These are phyloP conservation scores for roundworm (Caenorhabditis elegans) DNA, from an alignment of 1,140 invertebrate species.

Conservation along the genomic window DNA sequence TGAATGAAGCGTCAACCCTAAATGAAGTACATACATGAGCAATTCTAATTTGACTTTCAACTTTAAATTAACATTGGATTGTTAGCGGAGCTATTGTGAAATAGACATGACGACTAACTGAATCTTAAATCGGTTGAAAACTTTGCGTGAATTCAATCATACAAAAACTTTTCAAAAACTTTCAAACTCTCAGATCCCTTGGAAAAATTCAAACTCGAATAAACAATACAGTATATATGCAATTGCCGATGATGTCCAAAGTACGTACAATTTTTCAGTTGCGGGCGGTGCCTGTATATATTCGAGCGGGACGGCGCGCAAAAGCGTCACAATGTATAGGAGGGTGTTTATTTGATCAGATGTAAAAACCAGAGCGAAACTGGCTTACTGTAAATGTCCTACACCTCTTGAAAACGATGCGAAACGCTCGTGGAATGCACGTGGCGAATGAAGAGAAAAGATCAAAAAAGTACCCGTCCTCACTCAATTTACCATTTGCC, in stretches of 20 bases:
- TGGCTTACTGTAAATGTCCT: neutral
- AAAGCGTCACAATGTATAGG: slow-evolving; percentile 23
- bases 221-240: slow-evolving; percentile 6
- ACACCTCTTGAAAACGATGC: neutral
- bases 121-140: too few species aligned
- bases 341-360: slow-evolving; percentile 30
- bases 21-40: too few species aligned
- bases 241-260: neutral
- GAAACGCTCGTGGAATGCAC: slow-evolving; percentile 23
- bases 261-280: slow-evolving; percentile 23
- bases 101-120: too few species aligned
- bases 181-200: too few species aligned
- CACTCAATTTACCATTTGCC: too few species aligned
- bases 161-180: too few species aligned
- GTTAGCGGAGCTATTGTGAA: too few species aligned
- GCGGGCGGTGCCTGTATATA: slow-evolving; percentile 25
- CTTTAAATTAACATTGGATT: too few species aligned
- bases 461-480: slow-evolving; percentile 6
- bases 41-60: too few species aligned
- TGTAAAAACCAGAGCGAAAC: neutral
- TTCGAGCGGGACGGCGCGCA: neutral
- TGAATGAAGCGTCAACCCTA: too few species aligned
- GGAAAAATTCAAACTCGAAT: too few species aligned
- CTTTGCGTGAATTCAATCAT: too few species aligned
- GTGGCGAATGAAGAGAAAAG: neutral